Evolutionary conservation across 2,113 vertebrate species (phyloP).

Genomic region (Neotoma lepida): DNA sequence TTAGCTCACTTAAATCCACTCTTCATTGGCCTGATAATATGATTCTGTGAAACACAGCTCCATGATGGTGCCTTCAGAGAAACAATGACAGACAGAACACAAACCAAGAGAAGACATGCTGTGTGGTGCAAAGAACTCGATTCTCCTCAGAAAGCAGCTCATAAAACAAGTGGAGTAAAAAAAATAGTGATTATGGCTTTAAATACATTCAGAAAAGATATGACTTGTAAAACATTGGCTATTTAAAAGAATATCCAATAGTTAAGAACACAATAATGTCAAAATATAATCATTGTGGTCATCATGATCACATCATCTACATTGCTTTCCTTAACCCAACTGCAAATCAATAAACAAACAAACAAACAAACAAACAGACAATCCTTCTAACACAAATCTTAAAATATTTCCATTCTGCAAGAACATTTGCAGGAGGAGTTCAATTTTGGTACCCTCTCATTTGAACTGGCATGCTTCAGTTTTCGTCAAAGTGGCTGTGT

Average conservation of each 20-base stretch:
- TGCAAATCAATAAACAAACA: background rate
- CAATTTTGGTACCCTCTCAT: background rate
- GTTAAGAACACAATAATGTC: constrained; percentile 1
- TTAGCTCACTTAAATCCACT: constrained; percentile 52
- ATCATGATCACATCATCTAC: too few species aligned
- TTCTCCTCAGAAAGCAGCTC: background rate
- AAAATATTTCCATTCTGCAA: background rate
- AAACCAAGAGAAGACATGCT: background rate
- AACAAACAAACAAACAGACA: background rate
- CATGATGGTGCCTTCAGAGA: background rate
- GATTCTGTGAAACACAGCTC: constrained; percentile 17
- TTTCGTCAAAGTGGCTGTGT: background rate
- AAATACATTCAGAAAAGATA: background rate
- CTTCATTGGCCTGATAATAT: constrained; percentile 20
- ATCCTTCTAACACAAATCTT: background rate
- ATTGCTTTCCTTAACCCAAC: background rate
- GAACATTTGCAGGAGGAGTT: background rate
- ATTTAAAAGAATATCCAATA: constrained; percentile 9
- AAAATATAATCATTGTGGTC: background rate
- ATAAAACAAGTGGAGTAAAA: constrained; percentile 29
- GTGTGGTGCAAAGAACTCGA: background rate
- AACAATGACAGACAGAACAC: background rate
- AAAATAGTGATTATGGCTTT: background rate
- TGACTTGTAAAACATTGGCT: background rate
- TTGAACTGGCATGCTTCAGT: background rate